A percentile compares a stretch with the other conserved stretches of the same genome.
Conservation (phyloP, 2,888 invertebrate species). For the Timema podura region DNA sequence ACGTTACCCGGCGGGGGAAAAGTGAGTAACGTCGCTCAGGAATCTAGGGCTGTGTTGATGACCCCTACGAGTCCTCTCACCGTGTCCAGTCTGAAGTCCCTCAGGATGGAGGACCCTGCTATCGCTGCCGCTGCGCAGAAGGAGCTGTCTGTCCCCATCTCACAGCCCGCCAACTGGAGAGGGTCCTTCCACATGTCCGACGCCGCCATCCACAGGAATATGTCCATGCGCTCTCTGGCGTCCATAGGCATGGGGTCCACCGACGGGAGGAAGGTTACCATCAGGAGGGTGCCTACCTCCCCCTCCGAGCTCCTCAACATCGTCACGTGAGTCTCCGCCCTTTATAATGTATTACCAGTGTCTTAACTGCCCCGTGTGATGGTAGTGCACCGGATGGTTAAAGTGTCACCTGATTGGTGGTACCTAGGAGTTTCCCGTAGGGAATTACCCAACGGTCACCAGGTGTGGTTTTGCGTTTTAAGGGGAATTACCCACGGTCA, state of each 20-base stretch:
- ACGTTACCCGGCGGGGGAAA: too few species aligned
- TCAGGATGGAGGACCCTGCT: constrained; percentile 14
- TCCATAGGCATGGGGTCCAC: constrained; percentile 87
- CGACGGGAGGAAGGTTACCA: constrained; percentile 80
- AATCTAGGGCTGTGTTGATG: too few species aligned
- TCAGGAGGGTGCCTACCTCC: constrained; percentile 77
- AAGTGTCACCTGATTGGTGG: too few species aligned
- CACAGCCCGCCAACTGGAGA: constrained; percentile 39
- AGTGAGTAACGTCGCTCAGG: too few species aligned
- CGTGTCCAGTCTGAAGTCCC: constrained; percentile 24
- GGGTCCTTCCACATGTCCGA: constrained; percentile 19
- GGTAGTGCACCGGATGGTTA: too few species aligned
- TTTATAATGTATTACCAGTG: too few species aligned
- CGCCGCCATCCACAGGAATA: constrained; percentile 52
- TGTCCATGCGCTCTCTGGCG: constrained; percentile 72
- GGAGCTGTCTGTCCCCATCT: constrained; percentile 40
- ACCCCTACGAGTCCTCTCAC: too few species aligned
- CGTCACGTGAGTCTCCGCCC: constrained; percentile 65
- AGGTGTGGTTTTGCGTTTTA: too few species aligned
- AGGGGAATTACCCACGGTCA: too few species aligned
- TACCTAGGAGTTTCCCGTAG: too few species aligned
- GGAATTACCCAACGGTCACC: too few species aligned
- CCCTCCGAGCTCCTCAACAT: constrained; percentile 82
- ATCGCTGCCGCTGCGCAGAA: constrained; percentile 31
- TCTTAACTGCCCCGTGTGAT: too few species aligned